Percentiles rank a stretch among this genome's conserved stretches.
Conservation (phyloP, 2,113 vertebrate genomes). For the Thinocorus orbignyianus region DNA sequence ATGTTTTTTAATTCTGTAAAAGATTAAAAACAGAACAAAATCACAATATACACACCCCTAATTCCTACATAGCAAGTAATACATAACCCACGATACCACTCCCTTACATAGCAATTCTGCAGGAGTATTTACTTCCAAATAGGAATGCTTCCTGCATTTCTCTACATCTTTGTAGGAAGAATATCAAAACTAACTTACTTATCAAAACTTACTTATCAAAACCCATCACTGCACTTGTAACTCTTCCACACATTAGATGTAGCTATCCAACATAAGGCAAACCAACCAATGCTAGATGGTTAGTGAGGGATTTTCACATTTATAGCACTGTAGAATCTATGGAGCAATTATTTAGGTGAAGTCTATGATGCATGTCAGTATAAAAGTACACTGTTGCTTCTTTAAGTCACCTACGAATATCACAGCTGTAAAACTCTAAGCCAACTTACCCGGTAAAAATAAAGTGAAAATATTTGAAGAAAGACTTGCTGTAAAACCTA, state of each 20-base stretch:
- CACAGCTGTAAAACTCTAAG: background rate
- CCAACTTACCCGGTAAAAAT: background rate
- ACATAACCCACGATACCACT: background rate
- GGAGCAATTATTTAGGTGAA: background rate
- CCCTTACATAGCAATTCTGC: background rate
- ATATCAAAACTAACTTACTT: no score
- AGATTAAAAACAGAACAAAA: background rate
- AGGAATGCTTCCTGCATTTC: background rate
- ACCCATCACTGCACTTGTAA: background rate
- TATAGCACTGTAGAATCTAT: background rate
- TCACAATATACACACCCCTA: background rate
- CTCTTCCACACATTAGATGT: background rate
- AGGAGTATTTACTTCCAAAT: background rate
- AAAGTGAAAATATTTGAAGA: background rate
- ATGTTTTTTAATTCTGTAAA: conserved; percentile 87
- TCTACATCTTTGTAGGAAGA: background rate
- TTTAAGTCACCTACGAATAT: background rate
- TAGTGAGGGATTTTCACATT: background rate
- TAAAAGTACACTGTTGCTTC: background rate
- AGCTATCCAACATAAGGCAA: background rate
- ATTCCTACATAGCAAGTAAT: background rate
- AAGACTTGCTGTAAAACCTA: background rate
- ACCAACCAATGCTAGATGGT: background rate
- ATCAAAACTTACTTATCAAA: no score
- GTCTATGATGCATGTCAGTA: background rate